Evolutionary conservation across 2,888 invertebrate species (phyloP).

Genomic region (Archaeoteleia sp.): DNA sequence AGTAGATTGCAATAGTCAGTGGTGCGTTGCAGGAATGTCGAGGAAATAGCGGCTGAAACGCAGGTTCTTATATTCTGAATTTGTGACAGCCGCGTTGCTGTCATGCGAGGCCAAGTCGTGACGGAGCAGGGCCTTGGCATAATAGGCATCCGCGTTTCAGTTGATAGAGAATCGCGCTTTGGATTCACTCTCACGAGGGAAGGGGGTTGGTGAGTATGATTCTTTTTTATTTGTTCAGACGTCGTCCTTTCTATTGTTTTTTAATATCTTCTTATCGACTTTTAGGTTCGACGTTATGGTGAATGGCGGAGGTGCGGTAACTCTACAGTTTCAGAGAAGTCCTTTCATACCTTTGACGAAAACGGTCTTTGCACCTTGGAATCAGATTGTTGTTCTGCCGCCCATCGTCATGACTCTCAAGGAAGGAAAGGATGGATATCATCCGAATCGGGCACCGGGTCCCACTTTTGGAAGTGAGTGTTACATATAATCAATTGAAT

Average conservation of each 20-base stretch:
- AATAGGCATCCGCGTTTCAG: constrained; percentile 97
- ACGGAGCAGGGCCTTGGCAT: constrained; percentile 96
- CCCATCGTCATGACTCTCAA: constrained; percentile 89
- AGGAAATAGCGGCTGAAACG: constrained; percentile 30
- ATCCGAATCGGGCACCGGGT: constrained; percentile 71
- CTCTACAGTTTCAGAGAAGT: constrained; percentile 95
- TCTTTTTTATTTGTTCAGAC: no score
- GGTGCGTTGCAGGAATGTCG: constrained; percentile 35
- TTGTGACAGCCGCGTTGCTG: constrained; percentile 94
- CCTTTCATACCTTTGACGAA: constrained; percentile 92
- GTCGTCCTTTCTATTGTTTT: no score
- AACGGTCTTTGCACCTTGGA: constrained; percentile 97
- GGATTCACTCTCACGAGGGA: constrained; percentile 96
- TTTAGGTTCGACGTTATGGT: constrained; percentile 98
- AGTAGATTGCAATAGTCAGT: constrained; percentile 38
- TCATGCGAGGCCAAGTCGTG: constrained; percentile 98
- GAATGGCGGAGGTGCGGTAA: constrained; percentile 98
- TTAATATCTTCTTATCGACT: constrained; percentile 1
- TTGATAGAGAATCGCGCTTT: constrained; percentile 94
- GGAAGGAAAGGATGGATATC: constrained; percentile 75
- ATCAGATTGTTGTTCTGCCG: constrained; percentile 95
- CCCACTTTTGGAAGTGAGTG: constrained; percentile 71
- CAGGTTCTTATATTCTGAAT: constrained; percentile 66
- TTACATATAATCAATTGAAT: background rate
- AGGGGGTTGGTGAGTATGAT: constrained; percentile 91